Evolutionary conservation across 2,113 vertebrate genomes (phyloP).

Genomic region (Ramphastos sulfuratus): DNA sequence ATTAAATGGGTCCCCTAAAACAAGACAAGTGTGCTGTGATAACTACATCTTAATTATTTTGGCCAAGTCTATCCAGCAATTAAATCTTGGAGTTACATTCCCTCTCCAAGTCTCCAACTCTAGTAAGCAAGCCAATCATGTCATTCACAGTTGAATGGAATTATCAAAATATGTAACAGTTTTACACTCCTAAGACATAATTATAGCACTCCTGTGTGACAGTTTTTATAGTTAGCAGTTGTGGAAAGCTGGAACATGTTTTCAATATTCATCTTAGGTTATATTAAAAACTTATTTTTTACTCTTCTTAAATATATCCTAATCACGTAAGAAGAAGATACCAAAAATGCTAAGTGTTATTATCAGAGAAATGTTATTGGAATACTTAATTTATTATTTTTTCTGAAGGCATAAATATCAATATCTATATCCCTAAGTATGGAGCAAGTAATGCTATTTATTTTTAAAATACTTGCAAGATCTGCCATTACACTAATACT

Average conservation of each 20-base stretch:
- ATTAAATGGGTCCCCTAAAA: conserved; percentile 1
- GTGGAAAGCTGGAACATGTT: neutral
- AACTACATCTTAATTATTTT: conserved; percentile 1
- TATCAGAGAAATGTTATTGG: neutral
- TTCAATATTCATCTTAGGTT: neutral
- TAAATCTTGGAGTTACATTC: neutral
- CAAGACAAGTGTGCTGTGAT: neutral
- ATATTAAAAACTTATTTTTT: neutral
- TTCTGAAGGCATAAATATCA: neutral
- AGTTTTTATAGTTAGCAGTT: neutral
- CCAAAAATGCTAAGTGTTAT: neutral
- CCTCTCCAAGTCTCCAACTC: neutral
- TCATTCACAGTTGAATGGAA: neutral
- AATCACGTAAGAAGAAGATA: neutral
- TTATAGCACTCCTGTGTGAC: neutral
- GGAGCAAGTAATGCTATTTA: neutral
- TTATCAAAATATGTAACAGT: neutral
- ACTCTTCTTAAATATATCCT: neutral
- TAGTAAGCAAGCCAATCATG: neutral
- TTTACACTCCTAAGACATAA: neutral
- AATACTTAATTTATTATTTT: neutral
- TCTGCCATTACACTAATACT: neutral
- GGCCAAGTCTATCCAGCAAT: neutral
- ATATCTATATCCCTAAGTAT: neutral
- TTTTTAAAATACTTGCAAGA: neutral